Evolutionary conservation across 2,888 invertebrate genomes (phyloP).

Genomic region (Cataglyphis altisquamis): DNA sequence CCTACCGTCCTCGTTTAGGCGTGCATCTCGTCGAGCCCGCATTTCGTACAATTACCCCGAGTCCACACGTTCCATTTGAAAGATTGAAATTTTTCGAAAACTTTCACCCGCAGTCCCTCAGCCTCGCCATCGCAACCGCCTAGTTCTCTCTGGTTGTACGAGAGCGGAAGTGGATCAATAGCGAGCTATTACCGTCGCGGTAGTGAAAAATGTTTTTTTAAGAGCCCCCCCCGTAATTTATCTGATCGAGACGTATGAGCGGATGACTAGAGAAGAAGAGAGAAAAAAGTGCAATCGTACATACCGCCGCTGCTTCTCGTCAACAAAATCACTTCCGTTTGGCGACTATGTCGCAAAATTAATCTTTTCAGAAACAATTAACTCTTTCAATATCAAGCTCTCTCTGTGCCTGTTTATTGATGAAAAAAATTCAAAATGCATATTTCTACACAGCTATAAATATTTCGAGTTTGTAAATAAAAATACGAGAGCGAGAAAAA

Average conservation of each 20-base stretch:
- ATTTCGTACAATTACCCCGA: slow-evolving; percentile 74
- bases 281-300: background rate
- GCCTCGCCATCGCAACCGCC: slow-evolving; percentile 1
- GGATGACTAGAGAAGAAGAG: slow-evolving; percentile 8
- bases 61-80: slow-evolving; percentile 72
- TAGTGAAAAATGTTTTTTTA: slow-evolving; percentile 55
- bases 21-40: slow-evolving; percentile 72
- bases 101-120: slow-evolving; percentile 35
- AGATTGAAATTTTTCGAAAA: slow-evolving; percentile 72
- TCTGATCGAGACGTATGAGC: slow-evolving; percentile 49
- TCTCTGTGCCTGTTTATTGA: background rate
- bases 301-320: background rate
- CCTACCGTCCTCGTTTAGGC: slow-evolving; percentile 61
- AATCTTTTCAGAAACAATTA: slow-evolving; percentile 9
- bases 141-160: slow-evolving; percentile 40
- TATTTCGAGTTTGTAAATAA: background rate
- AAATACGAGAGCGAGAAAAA: background rate
- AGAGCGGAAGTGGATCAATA: slow-evolving; percentile 57
- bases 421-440: background rate
- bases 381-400: background rate
- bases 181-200: slow-evolving; percentile 43
- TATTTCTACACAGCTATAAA: background rate
- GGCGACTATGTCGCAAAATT: slow-evolving; percentile 15
- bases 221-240: slow-evolving; percentile 51
- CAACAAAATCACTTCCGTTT: background rate